These are phyloP conservation scores for Cichladusa arquata DNA, from an alignment of 2,113 vertebrate genomes.

Conservation along the genomic window DNA sequence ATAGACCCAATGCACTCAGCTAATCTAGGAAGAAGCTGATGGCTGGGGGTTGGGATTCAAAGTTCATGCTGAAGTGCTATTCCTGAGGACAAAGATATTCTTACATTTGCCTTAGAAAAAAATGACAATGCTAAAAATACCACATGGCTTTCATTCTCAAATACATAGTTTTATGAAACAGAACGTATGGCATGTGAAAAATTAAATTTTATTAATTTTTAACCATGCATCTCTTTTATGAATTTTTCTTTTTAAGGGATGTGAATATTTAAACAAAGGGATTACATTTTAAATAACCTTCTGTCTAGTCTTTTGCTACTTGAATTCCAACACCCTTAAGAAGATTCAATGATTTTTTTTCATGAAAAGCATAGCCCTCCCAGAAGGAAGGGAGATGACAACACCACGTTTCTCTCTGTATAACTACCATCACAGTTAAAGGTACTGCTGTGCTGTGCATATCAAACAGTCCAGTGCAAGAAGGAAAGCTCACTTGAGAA, in stretches of 20 bases:
- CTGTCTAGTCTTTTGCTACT: slow-evolving; percentile 3
- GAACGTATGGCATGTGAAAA: neutral
- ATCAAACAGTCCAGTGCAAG: slow-evolving; percentile 11
- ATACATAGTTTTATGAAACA: neutral
- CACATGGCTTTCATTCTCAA: neutral
- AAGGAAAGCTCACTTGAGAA: slow-evolving; percentile 36
- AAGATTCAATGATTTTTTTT: neutral
- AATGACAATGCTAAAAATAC: slow-evolving; percentile 25
- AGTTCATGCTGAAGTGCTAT: slow-evolving; percentile 43
- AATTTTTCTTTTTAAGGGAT: slow-evolving; percentile 7
- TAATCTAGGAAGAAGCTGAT: slow-evolving; percentile 71
- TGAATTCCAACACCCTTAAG: slow-evolving; percentile 26
- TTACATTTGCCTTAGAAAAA: slow-evolving; percentile 51
- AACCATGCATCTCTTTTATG: neutral
- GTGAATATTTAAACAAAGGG: slow-evolving; percentile 31
- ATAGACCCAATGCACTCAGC: slow-evolving; percentile 73
- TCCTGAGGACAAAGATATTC: slow-evolving; percentile 56
- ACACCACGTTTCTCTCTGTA: neutral
- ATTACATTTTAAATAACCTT: slow-evolving; percentile 53
- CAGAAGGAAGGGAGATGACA: neutral
- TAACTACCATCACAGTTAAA: slow-evolving; percentile 17
- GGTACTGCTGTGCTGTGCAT: neutral
- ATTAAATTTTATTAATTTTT: slow-evolving; percentile 31
- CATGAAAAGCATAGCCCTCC: slow-evolving; percentile 26
- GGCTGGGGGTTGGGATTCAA: slow-evolving; percentile 63